Evolutionary conservation across 2,797 vertebrate species (phyloP).

Genomic region (Labroides dimidiatus): DNA sequence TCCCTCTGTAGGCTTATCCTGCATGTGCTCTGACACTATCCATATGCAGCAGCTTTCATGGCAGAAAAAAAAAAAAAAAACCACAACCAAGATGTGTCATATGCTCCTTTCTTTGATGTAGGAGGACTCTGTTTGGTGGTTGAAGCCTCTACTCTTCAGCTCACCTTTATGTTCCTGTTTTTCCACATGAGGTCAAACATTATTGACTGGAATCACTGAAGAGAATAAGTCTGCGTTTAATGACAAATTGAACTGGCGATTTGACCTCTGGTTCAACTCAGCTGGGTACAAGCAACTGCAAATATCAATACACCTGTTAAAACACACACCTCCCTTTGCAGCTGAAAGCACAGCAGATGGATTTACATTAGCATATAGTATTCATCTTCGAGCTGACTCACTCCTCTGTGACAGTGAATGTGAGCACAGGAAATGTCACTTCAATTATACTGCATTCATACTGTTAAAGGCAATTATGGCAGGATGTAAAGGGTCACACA

Average conservation of each 20-base stretch:
- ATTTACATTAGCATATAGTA: constrained; percentile 60
- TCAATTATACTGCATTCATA: constrained; percentile 65
- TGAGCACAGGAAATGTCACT: constrained; percentile 62
- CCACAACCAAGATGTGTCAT: constrained; percentile 69
- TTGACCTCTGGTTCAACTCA: constrained; percentile 75
- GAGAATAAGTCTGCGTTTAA: constrained; percentile 75
- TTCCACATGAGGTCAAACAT: constrained; percentile 75
- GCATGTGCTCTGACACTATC: constrained; percentile 75
- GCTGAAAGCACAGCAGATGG: constrained; percentile 33
- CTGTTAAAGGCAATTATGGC: constrained; percentile 57
- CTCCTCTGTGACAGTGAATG: constrained; percentile 39
- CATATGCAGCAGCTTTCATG: constrained; percentile 75
- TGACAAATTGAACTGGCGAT: constrained; percentile 75
- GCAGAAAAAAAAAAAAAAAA: constrained; percentile 71
- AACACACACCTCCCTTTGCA: constrained; percentile 38
- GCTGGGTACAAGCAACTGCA: constrained; percentile 60
- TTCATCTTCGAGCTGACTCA: constrained; percentile 55
- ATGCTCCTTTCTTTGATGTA: constrained; percentile 70
- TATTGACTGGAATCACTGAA: constrained; percentile 78
- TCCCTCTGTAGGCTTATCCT: constrained; percentile 72
- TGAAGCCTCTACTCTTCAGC: constrained; percentile 46
- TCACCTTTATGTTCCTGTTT: constrained; percentile 61
- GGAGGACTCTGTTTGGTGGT: constrained; percentile 52
- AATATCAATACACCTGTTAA: constrained; percentile 73
- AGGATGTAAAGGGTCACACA: constrained; percentile 51